A percentile compares a stretch with the other conserved stretches of the same genome.
Conservation (phyloP, 2,797 vertebrate species). For the Falco novaeseelandiae region DNA sequence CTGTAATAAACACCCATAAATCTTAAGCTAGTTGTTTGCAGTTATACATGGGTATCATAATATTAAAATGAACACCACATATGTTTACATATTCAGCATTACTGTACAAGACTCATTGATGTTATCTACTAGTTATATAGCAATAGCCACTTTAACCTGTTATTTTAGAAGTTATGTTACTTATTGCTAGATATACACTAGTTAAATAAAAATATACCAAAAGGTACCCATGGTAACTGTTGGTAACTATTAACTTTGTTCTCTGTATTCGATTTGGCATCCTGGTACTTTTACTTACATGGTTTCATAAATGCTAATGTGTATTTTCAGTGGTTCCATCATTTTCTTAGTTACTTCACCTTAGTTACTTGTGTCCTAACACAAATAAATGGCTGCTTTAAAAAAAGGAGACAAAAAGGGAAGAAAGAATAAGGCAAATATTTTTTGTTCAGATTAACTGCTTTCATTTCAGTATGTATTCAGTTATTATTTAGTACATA, state of each 20-base stretch:
- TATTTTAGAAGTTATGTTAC: background rate
- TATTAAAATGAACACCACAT: background rate
- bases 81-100: background rate
- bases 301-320: background rate
- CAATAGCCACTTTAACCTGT: background rate
- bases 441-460: background rate
- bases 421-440: background rate
- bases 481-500: background rate
- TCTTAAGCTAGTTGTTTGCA: background rate
- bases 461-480: background rate
- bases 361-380: background rate
- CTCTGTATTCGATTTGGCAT: background rate
- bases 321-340: background rate
- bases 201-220: background rate
- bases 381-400: background rate
- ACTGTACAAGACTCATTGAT: background rate
- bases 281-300: background rate
- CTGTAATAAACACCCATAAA: background rate
- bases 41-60: background rate
- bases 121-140: background rate
- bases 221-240: background rate
- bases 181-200: background rate
- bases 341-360: background rate
- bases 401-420: background rate
- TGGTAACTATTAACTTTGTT: background rate